Percentiles rank a stretch among this genome's conserved stretches.
These are phyloP conservation scores for Oeneis ivallda DNA, from an alignment of 2,888 invertebrate species.

Conservation along the genomic window DNA sequence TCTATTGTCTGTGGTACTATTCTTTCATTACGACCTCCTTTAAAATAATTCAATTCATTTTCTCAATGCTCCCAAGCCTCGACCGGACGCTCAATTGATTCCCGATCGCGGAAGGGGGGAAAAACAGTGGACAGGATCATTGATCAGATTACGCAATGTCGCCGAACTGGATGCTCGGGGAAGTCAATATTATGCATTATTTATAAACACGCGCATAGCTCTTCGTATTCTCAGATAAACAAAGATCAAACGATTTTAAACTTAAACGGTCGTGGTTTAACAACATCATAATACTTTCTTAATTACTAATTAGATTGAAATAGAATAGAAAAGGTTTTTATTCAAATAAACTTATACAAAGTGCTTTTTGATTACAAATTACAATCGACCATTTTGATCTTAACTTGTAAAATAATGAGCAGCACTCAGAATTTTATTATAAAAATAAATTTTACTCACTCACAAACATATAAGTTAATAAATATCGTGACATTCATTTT, in stretches of 20 bases:
- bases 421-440: too few species aligned
- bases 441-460: too few species aligned
- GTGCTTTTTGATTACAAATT: too few species aligned
- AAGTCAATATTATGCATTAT: conserved; percentile 70
- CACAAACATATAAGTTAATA: too few species aligned
- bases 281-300: not conserved
- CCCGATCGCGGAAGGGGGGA: conserved; percentile 51
- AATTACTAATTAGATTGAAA: not conserved
- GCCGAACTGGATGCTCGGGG: conserved; percentile 72
- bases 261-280: conserved; percentile 1
- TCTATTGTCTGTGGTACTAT: conserved; percentile 49
- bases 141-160: conserved; percentile 78
- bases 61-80: conserved; percentile 51
- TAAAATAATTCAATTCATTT: conserved; percentile 51
- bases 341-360: too few species aligned
- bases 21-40: conserved; percentile 55
- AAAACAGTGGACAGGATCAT: conserved; percentile 69
- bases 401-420: too few species aligned
- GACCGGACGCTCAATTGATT: conserved; percentile 72
- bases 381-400: too few species aligned
- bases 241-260: conserved; percentile 25
- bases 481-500: too few species aligned
- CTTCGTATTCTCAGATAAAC: conserved; percentile 39
- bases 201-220: conserved; percentile 59
- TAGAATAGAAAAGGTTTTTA: too few species aligned